Base-by-base conservation (phyloP, 2,888 invertebrate species). In the Pristionchus japonicus region DNA sequence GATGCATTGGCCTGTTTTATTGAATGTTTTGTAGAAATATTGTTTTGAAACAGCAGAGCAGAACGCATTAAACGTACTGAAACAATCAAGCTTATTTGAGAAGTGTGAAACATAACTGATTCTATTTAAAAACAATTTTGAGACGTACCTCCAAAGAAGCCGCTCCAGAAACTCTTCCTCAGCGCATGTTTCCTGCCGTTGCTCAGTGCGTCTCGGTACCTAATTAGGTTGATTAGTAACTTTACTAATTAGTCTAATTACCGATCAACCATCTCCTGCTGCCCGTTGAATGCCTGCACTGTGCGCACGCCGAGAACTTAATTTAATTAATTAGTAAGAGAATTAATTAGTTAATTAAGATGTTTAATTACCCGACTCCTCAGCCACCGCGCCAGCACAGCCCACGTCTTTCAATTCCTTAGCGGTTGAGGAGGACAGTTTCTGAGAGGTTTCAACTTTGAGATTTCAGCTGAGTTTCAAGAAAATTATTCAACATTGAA, bases 241-340 rank as follows among this genome's bases (percentile, higher is more conserved):
- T 57, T 37, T 17, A 43, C 23, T 74, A 77, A 17, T 40, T 40
- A 43, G n/a, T n/a, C n/a, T 52, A 77, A 37, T 87, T 85, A 91
- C 90, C 90, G 88, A 15, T 89, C 88, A 4, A 92, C 90, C 90
- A 92, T 92, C 57, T 91, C 91, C 49, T 90, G 88, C 87, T 93
- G 93, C 37, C 92, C 93, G 85, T 93, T 93, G 88, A 92, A 92
- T 4, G 93, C 92, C 88, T 92, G 92, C 13, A 93, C 93, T 11
- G 93, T 93, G 77, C 93, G 57, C 6, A 93, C 92, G 20, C 92
- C 92, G 88, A 92, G 90, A 1, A 93, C 86, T 77, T 13, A 67
- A 67, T 15, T 67, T 34, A 37, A 7, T 2, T 13, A 67, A 15
- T 67, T 31, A 67, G 11, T 67, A 31, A 61, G n/a, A 9, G 7